Evolutionary conservation across 2,888 invertebrate genomes (phyloP), one percentile per base, ranked within the genome.

Genomic region (Pristionchus mayeri): DNA sequence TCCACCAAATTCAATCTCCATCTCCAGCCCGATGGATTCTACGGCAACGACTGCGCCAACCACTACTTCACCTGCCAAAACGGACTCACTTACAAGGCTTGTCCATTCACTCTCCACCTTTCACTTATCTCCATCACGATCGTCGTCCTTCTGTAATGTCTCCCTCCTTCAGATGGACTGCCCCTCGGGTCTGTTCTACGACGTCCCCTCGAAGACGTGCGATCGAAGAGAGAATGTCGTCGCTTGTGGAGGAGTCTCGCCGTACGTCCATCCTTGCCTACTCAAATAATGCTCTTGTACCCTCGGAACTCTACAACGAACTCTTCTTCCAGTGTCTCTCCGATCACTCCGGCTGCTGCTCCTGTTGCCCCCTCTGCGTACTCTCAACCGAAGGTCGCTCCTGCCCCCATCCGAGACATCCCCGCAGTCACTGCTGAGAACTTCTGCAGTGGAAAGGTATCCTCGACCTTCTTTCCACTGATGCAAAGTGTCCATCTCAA

Each of bases 381-480:
- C 34, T 18, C 18, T 1, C 63, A 34, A 18, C 34, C 63, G 21
- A 0, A 27, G 63, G 34, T 34, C 24, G 44, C 75, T 9, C n/a
- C 44, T 21, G 75, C 75, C 18, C 76, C 76, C 50, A 21, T 24
- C 24, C 80, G 80, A 27, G 80, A 80, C 40, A 40, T 50, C 27
- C 52, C 50, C 37, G 34, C 30, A 4, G 79, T 34, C 4, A 16
- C 27, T 6, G 7, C 7, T 3, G 75, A 75, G 37, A 84, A 67
- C 50, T 84, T 84, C 84, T 84, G 84, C 34, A 18, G 3, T 27
- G 75, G 84, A 52, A 71, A 75, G 71, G 71, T 78, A 48, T n/a
- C n/a, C n/a, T 57, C n/a, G 57, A 13, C 6, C 21, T 57, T 6
- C 57, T 57, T 18, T 7, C 44, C 44, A 9, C 44, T 44, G 6